A percentile compares a stretch with the other conserved stretches of the same genome.
These are phyloP conservation scores for Latrodectus hesperus DNA, from an alignment of 2,888 invertebrate species.

Conservation along the genomic window DNA sequence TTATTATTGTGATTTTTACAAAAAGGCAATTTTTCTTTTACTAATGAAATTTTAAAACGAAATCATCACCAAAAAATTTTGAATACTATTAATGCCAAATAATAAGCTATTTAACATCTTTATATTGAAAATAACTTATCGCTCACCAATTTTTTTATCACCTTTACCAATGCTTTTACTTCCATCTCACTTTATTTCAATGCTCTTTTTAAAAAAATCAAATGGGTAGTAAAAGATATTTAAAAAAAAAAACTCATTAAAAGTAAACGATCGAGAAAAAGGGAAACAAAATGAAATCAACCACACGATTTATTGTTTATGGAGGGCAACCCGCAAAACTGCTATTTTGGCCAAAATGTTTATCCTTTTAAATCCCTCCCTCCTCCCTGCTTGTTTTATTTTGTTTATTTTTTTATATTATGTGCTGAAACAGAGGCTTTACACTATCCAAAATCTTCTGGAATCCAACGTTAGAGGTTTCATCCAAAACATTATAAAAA, in stretches of 20 bases:
- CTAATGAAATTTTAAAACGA: no score
- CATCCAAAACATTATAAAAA: neutral
- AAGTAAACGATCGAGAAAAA: neutral
- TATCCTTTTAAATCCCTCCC: neutral
- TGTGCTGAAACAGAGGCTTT: neutral
- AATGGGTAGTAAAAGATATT: no score
- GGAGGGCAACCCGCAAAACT: conserved; percentile 5
- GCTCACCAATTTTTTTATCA: no score
- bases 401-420: neutral
- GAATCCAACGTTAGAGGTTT: neutral
- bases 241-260: neutral
- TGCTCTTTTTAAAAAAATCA: no score
- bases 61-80: no score
- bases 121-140: no score
- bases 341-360: conserved; percentile 7
- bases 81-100: no score
- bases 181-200: no score
- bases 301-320: conserved; percentile 28
- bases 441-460: neutral
- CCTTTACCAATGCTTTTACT: no score
- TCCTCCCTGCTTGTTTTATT: neutral
- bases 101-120: no score
- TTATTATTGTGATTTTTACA: no score
- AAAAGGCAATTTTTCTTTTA: no score
- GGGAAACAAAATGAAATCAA: neutral